These are phyloP conservation scores for Excalfactoria chinensis DNA, from an alignment of 2,113 vertebrate genomes.

Conservation along the genomic window DNA sequence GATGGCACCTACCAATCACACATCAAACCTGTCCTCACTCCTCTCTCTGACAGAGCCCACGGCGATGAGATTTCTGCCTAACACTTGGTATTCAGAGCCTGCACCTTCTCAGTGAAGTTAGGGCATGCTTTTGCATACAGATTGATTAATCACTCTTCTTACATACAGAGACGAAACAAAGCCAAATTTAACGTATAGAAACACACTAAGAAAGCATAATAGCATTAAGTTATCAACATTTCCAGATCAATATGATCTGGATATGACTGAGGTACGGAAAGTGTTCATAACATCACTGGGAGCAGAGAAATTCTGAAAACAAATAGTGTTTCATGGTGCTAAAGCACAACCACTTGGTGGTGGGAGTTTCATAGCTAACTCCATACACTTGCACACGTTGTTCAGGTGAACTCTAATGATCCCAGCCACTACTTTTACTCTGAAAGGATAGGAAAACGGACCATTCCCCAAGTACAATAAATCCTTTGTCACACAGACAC, in stretches of 20 bases:
- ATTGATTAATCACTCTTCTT: neutral
- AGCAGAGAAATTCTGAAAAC: neutral
- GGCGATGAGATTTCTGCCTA: neutral
- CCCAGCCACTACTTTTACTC: neutral
- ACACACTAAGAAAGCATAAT: rapidly evolving
- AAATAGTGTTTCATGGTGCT: neutral
- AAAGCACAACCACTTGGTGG: rapidly evolving
- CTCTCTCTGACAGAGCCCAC: neutral
- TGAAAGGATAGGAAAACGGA: neutral
- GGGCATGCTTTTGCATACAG: neutral
- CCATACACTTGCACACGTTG: neutral
- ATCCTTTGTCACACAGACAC: neutral
- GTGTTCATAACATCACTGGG: rapidly evolving
- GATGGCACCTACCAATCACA: neutral
- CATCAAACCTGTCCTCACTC: neutral
- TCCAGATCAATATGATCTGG: neutral
- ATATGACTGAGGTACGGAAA: rapidly evolving
- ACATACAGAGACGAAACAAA: no score
- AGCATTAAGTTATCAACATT: neutral
- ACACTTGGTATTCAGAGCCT: neutral
- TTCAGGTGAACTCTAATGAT: neutral
- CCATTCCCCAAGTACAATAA: neutral
- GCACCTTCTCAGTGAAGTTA: neutral
- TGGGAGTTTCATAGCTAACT: rapidly evolving
- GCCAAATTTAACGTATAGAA: neutral